A percentile compares a stretch with the other conserved stretches of the same genome.
Conservation (phyloP, 2,113 vertebrate species). For the Oreochromis aureus region DNA sequence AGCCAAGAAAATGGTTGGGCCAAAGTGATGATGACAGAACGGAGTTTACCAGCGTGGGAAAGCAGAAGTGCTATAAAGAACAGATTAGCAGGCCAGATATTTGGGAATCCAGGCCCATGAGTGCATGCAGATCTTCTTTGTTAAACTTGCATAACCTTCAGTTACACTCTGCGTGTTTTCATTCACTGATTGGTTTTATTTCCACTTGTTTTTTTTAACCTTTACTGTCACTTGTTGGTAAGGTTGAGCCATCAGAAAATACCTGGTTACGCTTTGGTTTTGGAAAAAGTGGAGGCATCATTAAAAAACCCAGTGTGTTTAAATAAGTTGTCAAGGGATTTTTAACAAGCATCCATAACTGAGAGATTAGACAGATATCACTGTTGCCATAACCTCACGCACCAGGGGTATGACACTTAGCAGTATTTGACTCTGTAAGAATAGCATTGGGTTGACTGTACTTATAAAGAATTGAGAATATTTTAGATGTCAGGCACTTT, state of each 20-base stretch:
- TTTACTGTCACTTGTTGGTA: neutral
- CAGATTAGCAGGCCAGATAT: neutral
- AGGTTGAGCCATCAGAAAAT: neutral
- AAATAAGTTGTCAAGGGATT: neutral
- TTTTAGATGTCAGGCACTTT: slow-evolving; percentile 5
- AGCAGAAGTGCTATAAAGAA: neutral
- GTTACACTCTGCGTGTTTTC: neutral
- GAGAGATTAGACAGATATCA: neutral
- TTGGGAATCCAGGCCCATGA: neutral
- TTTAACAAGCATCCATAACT: neutral
- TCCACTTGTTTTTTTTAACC: neutral
- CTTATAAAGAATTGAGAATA: neutral
- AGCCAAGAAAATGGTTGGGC: no score
- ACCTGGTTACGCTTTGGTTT: neutral
- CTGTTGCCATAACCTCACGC: neutral
- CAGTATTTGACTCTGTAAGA: neutral
- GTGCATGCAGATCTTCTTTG: neutral
- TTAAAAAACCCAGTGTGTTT: neutral
- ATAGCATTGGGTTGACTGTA: neutral
- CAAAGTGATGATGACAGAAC: neutral
- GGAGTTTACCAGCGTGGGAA: neutral
- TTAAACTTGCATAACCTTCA: neutral
- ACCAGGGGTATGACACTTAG: neutral
- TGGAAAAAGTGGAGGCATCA: neutral
- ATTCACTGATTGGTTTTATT: neutral